Evolutionary conservation across 1,140 invertebrate genomes (phyloP).

Genomic region (Globodera rostochiensis): DNA sequence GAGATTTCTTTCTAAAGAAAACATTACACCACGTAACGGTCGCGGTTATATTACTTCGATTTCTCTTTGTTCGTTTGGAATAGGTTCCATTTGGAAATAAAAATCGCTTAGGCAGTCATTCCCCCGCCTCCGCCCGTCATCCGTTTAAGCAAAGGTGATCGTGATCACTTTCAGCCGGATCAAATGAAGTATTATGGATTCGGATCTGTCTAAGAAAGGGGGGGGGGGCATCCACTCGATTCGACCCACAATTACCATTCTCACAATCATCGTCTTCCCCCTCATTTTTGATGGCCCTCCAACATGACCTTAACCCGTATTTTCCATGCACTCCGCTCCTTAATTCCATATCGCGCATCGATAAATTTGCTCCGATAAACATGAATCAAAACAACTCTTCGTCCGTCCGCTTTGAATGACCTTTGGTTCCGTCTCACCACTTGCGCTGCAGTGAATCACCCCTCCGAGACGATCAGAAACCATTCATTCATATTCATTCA

Average conservation of each 20-base stretch:
- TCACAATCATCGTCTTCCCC: too few relatives aligned
- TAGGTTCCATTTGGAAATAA: background rate
- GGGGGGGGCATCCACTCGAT: too few relatives aligned
- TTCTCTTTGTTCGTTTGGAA: background rate
- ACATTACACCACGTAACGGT: background rate
- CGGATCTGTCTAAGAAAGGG: too few relatives aligned
- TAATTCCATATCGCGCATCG: too few relatives aligned
- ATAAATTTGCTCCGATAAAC: background rate
- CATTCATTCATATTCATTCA: slow-evolving; percentile 14
- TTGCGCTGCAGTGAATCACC: background rate
- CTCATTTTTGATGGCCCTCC: background rate
- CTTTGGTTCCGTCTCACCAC: background rate
- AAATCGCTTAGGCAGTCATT: background rate
- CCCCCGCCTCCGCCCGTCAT: background rate
- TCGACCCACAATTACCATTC: too few relatives aligned
- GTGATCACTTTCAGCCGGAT: too few relatives aligned
- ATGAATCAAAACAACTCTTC: background rate
- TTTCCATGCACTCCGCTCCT: background rate
- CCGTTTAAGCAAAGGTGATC: too few relatives aligned
- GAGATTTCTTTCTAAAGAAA: background rate
- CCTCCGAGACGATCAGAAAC: background rate
- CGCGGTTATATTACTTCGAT: background rate
- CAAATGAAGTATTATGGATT: too few relatives aligned
- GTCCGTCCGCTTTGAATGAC: background rate
- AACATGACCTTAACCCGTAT: background rate